Conservation (phyloP, 2,113 vertebrate species). For the Bubo scandiacus region DNA sequence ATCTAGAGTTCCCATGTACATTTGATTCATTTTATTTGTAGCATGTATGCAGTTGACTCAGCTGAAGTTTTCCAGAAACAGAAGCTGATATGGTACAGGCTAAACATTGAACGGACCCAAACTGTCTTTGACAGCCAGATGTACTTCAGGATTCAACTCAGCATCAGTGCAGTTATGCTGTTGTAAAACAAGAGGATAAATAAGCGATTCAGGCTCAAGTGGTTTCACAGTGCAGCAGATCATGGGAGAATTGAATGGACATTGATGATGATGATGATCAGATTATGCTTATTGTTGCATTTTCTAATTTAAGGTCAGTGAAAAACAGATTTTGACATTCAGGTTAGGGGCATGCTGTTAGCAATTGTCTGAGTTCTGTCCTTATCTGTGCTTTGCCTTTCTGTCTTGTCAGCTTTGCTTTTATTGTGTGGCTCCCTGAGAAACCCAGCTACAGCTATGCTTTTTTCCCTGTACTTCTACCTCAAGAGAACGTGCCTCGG, state of each 20-base stretch:
- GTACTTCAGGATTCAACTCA: neutral
- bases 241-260: neutral
- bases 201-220: neutral
- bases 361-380: neutral
- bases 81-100: neutral
- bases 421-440: neutral
- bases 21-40: neutral
- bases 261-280: neutral
- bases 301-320: neutral
- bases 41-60: neutral
- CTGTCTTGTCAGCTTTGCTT: neutral
- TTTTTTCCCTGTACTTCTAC: neutral
- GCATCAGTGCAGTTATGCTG: neutral
- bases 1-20: neutral
- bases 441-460: neutral
- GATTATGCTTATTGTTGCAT: neutral
- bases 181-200: neutral
- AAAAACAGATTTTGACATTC: neutral
- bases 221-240: neutral
- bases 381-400: neutral
- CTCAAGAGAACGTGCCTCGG: neutral
- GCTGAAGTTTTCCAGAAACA: neutral
- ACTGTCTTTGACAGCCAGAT: neutral
- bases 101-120: neutral
- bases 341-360: neutral